Evolutionary conservation across 2,113 vertebrate genomes (phyloP).

Genomic region (Trematocara nigrifrons): DNA sequence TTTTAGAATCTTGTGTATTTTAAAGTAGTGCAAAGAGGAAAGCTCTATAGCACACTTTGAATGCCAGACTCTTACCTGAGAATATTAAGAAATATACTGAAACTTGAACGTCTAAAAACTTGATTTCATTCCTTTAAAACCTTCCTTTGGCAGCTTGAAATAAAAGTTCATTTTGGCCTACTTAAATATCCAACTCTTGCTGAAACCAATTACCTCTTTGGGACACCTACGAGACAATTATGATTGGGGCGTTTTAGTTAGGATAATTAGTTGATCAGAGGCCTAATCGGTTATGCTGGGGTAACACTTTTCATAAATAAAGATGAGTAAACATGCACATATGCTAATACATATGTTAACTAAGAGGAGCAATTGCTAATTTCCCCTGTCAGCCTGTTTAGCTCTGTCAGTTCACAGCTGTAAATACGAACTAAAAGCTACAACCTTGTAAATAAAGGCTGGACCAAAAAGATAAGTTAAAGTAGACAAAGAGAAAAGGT

Average conservation of each 20-base stretch:
- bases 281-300: neutral
- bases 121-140: neutral
- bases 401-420: conserved; percentile 38
- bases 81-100: neutral
- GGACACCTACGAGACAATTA: neutral
- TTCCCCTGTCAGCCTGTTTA: conserved; percentile 30
- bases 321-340: conserved; percentile 18
- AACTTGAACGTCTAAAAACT: neutral
- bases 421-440: conserved; percentile 1
- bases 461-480: neutral
- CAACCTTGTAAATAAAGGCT: neutral
- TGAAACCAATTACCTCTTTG: neutral
- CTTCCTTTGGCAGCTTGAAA: neutral
- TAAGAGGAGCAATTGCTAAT: conserved; percentile 19
- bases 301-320: conserved; percentile 12
- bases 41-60: neutral
- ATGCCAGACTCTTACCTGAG: neutral
- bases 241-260: neutral
- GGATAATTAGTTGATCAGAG: neutral
- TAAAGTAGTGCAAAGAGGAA: neutral
- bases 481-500: neutral
- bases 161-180: neutral
- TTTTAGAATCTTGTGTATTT: neutral
- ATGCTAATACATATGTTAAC: conserved; percentile 24
- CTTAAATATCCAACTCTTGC: neutral